Base-by-base conservation (phyloP, 2,113 vertebrate species). In the Chaetops frenatus region DNA sequence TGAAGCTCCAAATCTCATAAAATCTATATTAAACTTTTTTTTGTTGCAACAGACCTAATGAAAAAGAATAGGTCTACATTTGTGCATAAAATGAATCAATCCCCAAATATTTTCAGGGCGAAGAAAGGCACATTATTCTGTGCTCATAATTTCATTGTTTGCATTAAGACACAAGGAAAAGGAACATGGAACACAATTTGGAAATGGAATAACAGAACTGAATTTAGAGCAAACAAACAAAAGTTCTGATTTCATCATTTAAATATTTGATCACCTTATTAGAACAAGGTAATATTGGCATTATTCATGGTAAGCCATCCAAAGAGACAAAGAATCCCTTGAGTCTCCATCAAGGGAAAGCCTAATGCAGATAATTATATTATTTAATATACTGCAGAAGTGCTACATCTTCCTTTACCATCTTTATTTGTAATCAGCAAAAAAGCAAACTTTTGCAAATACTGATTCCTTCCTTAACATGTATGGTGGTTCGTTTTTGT, bases 11-110 rank as follows among this genome's bases (percentile, higher is more conserved):
- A 58, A 21, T 51, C 11, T 44, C 15, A 3, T 21, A 42, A 81
- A 78, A 27, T 2, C 1, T n/a, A 2, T 35, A 17, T 6, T 72
- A 15, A 87, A 38, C 6, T 29, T 33, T 7, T 7, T 38, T 1
- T n/a, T 81, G 36, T 29, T 28, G 4, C 12, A 87, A 27, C 5
- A 56, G 6, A 10, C 6, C 4, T 18, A 28, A 2, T 38, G 15
- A 48, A 84, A 85, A 60, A 54, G 1, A 57, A 80, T 20, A 56
- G 11, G 10, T 44, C 12, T 40, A 47, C 4, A 7, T 27, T 24
- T 56, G 5, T 38, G 28, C 20, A 40, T 48, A 61, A 73, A 70
- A 18, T 14, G 14, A 36, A 60, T 0, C 2, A 47, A 12, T 60
- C 15, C 10, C 4, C 54, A 60, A 35, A 36, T 28, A 28, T 40